Evolutionary conservation across 2,888 invertebrate species (phyloP).

Genomic region (Drosophila kuntzei): DNA sequence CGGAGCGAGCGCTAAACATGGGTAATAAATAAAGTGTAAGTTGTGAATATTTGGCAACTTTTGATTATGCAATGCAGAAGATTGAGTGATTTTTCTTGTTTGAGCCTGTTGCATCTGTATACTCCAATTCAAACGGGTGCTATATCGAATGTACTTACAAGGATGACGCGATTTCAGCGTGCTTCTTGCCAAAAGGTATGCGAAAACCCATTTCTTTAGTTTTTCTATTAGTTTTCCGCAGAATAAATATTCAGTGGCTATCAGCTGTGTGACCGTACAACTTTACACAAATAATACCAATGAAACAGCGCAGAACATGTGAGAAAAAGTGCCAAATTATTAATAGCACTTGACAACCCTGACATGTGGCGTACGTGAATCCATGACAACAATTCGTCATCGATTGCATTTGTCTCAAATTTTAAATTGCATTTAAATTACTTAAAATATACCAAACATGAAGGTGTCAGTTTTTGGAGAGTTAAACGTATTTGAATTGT

Average conservation of each 20-base stretch:
- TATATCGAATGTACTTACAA: constrained; percentile 81
- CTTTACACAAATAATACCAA: constrained; percentile 30
- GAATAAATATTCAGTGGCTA: constrained; percentile 27
- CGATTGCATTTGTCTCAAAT: neutral
- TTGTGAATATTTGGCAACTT: constrained; percentile 5
- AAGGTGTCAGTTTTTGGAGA: constrained; percentile 67
- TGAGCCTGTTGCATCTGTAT: too few species aligned
- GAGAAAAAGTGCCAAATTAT: neutral
- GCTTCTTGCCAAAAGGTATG: constrained; percentile 87
- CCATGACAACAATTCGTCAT: constrained; percentile 56
- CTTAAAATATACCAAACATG: constrained; percentile 35
- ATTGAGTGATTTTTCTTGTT: neutral
- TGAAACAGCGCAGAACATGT: neutral
- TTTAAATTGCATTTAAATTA: neutral
- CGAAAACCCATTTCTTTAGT: constrained; percentile 72
- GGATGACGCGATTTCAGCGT: constrained; percentile 87
- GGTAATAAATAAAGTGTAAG: constrained; percentile 12
- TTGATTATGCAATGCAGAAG: constrained; percentile 75
- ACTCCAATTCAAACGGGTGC: rapidly evolving
- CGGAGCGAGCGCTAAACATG: constrained; percentile 87
- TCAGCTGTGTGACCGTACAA: constrained; percentile 28
- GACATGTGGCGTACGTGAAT: constrained; percentile 56
- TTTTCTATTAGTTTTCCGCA: constrained; percentile 15
- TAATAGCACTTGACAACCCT: constrained; percentile 36
- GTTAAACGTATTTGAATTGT: constrained; percentile 66